Evolutionary conservation across 2,797 vertebrate species (phyloP), one percentile per base, ranked within the genome.

Genomic region (Oophaga sylvatica): DNA sequence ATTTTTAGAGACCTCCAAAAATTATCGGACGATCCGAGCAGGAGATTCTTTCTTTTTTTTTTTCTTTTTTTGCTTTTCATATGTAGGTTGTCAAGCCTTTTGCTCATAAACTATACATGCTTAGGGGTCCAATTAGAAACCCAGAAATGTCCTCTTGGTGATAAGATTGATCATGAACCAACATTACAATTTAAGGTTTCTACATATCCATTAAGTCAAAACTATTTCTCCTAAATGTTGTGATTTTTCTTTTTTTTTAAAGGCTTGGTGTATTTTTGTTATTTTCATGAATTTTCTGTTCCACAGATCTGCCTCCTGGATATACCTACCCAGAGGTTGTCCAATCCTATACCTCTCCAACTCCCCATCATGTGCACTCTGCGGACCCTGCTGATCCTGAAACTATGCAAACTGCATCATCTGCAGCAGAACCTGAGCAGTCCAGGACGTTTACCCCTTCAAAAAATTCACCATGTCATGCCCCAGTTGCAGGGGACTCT

Each of bases 271-370:
- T 16, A 73, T 75, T 45, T 75, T 29, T 17, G 1, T n/a, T 77
- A 11, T n/a, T 81, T n/a, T 81, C n/a, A 65, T 48, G 4, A 62
- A 2, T 41, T 83, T 5, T 77, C 70, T 65, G 31, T 71, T 45
- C 17, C 48, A 0, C 91, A 99, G 98, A 97, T 90, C 92, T 98
- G 90, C 97, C 96, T 90, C 95, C 97, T 31, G 96, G 96, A 89
- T 97, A 96, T 89, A 92, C 93, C 82, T 97, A 96, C 90, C 95
- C 97, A 0, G 90, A 93, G 0, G 91, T 96, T 56, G 56, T 92
- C 91, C 92, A 96, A 92, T 95, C 94, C 91, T 98, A 97, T 94
- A 94, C 95, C 57, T 95, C 95, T 81, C 93, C 95, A 12, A 93
- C 96, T 82, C 92, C 95, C 81, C 94, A 95, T 84, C 94, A 95